Evolutionary conservation across 1,140 invertebrate species (phyloP), one percentile per base, ranked within the genome.

Genomic region (Cherax destructor): DNA sequence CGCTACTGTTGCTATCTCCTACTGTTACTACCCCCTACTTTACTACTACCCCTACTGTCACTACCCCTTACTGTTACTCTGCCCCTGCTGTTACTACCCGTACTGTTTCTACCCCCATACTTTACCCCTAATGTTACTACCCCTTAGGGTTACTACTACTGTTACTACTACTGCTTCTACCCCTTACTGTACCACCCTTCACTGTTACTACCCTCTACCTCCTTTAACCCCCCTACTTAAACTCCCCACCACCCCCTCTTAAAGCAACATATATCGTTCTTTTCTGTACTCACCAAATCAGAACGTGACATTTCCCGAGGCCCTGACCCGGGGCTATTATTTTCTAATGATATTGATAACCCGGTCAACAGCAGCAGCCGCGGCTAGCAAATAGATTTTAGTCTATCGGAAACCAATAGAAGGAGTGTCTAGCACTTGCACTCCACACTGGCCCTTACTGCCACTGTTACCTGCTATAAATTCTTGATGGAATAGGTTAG

Each of bases 281-380:
- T 47, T 69, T 69, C 47, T 69, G 65, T 52, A 83, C 59, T 83
- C 24, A 9, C 41, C 41, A 83, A 83, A 83, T 83, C 81, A 65
- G 81, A 69, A 83, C 69, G 69, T 86, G 84, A 86, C 84, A 86
- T 86, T 86, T 86, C 16, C 16, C 16, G n/a, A 16, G 47, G 72
- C 47, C 49, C 56, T 21, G 74, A 56, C 69, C 69, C 16, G 69
- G 84, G 56, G 61, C 84, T 86, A 86, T 86, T 86, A 86, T 86
- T 86, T 86, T 86, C 84, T 86, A 86, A 86, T 86, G 84, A 86
- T 86, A 86, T 86, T 86, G 84, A 86, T 86, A 86, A 86, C 81
- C 52, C 72, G 72, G 84, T 74, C 47, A 77, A 86, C 47, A 86
- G 74, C 52, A 86, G 81, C 72, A 69, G 47, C 21, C 18, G 84